Percentiles rank a stretch among this genome's conserved stretches.
These are phyloP conservation scores for Aphelinus certus DNA, from an alignment of 1,140 invertebrate genomes.

Conservation along the genomic window DNA sequence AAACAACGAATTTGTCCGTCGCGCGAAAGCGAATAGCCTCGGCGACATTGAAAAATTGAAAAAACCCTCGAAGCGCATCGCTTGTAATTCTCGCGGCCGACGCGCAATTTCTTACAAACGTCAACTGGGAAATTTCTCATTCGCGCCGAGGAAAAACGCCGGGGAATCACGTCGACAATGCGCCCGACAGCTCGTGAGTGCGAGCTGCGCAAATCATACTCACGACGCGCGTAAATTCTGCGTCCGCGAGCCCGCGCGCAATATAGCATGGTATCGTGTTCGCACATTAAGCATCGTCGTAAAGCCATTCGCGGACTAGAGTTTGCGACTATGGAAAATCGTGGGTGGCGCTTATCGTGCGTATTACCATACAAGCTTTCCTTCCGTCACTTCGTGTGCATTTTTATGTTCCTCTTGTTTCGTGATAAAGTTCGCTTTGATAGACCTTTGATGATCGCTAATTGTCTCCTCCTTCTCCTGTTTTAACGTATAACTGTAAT, in stretches of 20 bases:
- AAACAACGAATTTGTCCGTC: conserved; percentile 14
- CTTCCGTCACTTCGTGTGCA: too few relatives aligned
- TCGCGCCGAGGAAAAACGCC: not conserved
- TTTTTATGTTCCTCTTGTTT: too few relatives aligned
- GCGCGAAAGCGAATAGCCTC: not conserved
- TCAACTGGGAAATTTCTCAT: conserved; percentile 23
- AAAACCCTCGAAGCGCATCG: not conserved
- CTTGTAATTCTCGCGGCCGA: not conserved
- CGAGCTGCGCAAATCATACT: conserved; percentile 12
- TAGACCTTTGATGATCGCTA: too few relatives aligned
- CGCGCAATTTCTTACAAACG: not conserved
- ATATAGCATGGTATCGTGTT: conserved; percentile 11
- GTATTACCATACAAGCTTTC: too few relatives aligned
- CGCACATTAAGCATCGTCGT: conserved; percentile 22
- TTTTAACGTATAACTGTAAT: too few relatives aligned
- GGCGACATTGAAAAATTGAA: conserved; percentile 11
- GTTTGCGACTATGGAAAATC: not conserved
- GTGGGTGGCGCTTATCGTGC: conserved; percentile 11
- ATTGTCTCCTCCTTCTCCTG: too few relatives aligned
- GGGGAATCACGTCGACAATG: not conserved
- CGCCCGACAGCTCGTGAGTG: not conserved
- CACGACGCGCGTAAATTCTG: conserved; percentile 24
- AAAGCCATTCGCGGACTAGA: not conserved
- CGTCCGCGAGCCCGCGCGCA: not conserved
- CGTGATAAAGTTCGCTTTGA: too few relatives aligned